Evolutionary conservation across 1,140 invertebrate species (phyloP).

Genomic region (Macrobrachium nipponense): DNA sequence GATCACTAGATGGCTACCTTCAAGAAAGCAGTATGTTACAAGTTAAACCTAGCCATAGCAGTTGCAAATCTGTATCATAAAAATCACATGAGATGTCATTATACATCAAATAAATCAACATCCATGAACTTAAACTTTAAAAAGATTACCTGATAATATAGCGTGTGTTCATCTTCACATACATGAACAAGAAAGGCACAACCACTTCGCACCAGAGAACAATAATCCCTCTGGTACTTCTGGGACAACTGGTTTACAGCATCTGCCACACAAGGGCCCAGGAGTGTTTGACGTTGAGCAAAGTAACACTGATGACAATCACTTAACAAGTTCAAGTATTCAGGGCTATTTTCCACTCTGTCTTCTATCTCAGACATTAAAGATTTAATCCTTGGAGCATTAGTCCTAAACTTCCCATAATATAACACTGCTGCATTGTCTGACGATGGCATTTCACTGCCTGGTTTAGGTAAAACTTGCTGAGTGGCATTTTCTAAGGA

Average conservation of each 20-base stretch:
- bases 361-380: slow-evolving; percentile 86
- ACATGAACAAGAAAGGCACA: slow-evolving; percentile 91
- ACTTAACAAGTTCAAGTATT: slow-evolving; percentile 81
- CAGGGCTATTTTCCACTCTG: slow-evolving; percentile 69
- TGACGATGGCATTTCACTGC: slow-evolving; percentile 64
- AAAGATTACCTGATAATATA: slow-evolving; percentile 80
- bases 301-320: slow-evolving; percentile 92
- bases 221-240: slow-evolving; percentile 85
- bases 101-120: not conserved
- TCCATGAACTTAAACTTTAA: slow-evolving; percentile 68
- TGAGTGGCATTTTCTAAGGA: slow-evolving; percentile 83
- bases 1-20: too few relatives aligned
- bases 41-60: too few relatives aligned
- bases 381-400: slow-evolving; percentile 83
- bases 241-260: slow-evolving; percentile 80
- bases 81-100: too few relatives aligned
- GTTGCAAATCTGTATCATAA: too few relatives aligned
- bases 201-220: slow-evolving; percentile 86
- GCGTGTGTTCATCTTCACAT: slow-evolving; percentile 89
- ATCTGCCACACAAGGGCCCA: slow-evolving; percentile 81
- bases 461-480: slow-evolving; percentile 72
- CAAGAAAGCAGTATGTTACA: too few relatives aligned
- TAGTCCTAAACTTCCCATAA: slow-evolving; percentile 94
- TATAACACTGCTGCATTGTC: slow-evolving; percentile 90
- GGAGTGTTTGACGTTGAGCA: slow-evolving; percentile 78